Base-by-base conservation (phyloP, 2,888 invertebrate genomes). In the Andrena marginata region DNA sequence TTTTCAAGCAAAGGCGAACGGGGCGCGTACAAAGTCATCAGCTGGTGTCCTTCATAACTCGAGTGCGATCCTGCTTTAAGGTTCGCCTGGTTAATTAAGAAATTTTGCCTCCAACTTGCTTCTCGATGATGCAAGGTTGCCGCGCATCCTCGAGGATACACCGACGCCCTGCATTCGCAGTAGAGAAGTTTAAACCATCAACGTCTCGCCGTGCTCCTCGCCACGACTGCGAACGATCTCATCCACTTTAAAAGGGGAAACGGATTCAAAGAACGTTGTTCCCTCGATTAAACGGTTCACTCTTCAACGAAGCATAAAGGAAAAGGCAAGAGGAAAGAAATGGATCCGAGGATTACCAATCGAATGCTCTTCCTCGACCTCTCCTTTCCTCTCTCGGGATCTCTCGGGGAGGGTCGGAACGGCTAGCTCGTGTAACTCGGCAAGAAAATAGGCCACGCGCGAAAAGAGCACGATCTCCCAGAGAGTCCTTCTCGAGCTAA, bases 1-100 rank as follows among this genome's bases (percentile, higher is more conserved):
- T 8, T 68, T 48, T 13, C 33, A 20, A 49, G 26, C 13, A 31
- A 49, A 33, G 23, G 16, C 51, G 56, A 48, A 56, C n/a, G n/a
- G 20, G 31, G 60, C 2, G 59, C 23, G 60, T 56, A 31, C 26
- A 48, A 62, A 69, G 49, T 67, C 35, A 33, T 49, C 78, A 60
- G 13, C 42, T 56, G 29, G 29, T 26, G 67, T 68, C 71, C 56
- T 59, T 81, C 33, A 62, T 10, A 62, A 70, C 20, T 56, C 16
- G 2, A 13, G 23, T 26, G 33, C 42, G 20, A 60, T 65, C 31
- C 62, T 8, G 42, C 56, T 42, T 42, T 16, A n/a, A 20, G 7
- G 59, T 48, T 65, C 31, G 29, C 26, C 54, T 42, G 35, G 68
- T 20, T 82, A 80, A 82, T 83, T 83, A 81, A 73, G 70, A 72